These are phyloP conservation scores for Sylvilagus floridanus DNA, from an alignment of 2,797 vertebrate genomes.

Conservation along the genomic window DNA sequence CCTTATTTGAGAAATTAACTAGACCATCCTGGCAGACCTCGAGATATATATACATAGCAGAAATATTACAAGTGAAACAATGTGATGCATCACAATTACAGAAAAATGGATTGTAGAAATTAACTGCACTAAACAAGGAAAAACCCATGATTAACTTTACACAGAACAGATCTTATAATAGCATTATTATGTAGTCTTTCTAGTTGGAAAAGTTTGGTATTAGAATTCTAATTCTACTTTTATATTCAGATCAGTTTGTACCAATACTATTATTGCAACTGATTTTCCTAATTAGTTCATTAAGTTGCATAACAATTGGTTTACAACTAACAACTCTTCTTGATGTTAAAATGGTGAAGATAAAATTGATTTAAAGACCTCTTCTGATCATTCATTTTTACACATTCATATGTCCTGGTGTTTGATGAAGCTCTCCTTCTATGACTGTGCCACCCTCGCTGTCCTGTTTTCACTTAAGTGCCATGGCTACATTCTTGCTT, in stretches of 20 bases:
- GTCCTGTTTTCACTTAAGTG: constrained; percentile 83
- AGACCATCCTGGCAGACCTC: background rate
- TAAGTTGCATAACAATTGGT: constrained; percentile 92
- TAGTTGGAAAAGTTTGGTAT: constrained; percentile 82
- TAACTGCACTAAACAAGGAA: constrained; percentile 45
- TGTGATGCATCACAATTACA: background rate
- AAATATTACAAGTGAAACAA: constrained; percentile 6
- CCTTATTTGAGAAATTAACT: constrained; percentile 52
- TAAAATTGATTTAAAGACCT: constrained; percentile 90
- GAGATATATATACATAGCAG: background rate
- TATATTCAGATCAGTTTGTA: constrained; percentile 90
- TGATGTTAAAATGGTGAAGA: constrained; percentile 88
- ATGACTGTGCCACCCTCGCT: constrained; percentile 67
- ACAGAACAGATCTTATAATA: constrained; percentile 76
- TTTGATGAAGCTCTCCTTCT: constrained; percentile 83
- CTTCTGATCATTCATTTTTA: constrained; percentile 88
- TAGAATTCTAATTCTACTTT: constrained; percentile 89
- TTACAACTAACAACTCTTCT: constrained; percentile 91
- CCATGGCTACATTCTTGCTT: constrained; percentile 81
- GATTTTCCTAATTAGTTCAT: constrained; percentile 92
- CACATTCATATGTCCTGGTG: constrained; percentile 85
- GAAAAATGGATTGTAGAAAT: constrained; percentile 52
- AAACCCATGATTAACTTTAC: constrained; percentile 59
- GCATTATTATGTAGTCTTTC: constrained; percentile 77
- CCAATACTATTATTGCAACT: constrained; percentile 89